Evolutionary conservation across 2,888 invertebrate species (phyloP), one percentile per base, ranked within the genome.

Genomic region (Anodontia alba): DNA sequence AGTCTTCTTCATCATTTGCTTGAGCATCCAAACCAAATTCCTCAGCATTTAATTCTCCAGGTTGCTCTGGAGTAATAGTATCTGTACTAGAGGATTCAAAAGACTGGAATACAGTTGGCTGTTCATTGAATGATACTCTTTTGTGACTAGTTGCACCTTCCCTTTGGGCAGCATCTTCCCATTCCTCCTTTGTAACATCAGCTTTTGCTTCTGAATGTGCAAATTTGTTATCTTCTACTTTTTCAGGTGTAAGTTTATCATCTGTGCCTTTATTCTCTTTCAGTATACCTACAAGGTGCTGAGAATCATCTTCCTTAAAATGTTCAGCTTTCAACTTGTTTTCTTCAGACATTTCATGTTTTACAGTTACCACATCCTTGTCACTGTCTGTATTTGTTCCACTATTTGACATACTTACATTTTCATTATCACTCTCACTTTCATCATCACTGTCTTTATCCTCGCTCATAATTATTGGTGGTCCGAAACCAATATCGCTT

Each of bases 51-150:
- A 86, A 78, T 0, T 81, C 83, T 20, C 51, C 76, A 23, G 72
- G 72, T 15, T 57, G 79, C 42, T 88, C 88, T 17, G 89, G 89
- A 12, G 89, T 89, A 5, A 81, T 74, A n/a, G 89, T 89, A 26
- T 86, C 88, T 10, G 89, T 89, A 49, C 89, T 89, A 1, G 83
- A 71, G 15, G 67, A 54, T 51, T 86, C 86, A 77, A 73, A 81
- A 7, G 86, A 83, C 33, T 83, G 78, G 70, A 86, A 87, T 12
- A 89, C 85, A 73, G 88, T 86, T 0, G 89, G 81, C 23, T 88
- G 85, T 43, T 90, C 89, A 68, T 86, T 85, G 66, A 90, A 90
- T 12, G 90, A 90, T 29, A 90, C 90, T 70, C 86, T 84, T 71
- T 89, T 90, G 29, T 71, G 73, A 26, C 38, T 33, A 8, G 31